Base-by-base conservation (phyloP, 1,140 invertebrate species). In the Proales similis region DNA sequence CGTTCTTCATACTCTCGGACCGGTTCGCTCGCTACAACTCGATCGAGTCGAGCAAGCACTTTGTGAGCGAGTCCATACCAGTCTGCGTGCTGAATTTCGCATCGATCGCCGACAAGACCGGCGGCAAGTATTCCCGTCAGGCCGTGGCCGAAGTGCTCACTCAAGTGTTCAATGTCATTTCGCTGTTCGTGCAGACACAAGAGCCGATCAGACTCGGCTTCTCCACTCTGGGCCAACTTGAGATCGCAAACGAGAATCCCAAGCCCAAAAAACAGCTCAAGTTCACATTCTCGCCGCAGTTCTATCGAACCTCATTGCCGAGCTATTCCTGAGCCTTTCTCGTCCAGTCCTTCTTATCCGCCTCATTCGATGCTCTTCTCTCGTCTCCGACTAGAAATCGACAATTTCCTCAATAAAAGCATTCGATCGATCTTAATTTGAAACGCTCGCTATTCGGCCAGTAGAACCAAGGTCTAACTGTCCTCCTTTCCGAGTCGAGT, bases 1-100 rank as follows among this genome's bases (percentile, higher is more conserved):
- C 51, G 32, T 57, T 57, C 32, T 57, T 57, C 45, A 19, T 57
- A 27, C 29, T 57, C 17, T 42, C 36, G 26, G 51, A 57, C 24
- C 39, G 45, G 45, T 57, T 57, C 22, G 51, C 51, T 43, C 51
- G 45, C 12, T 7, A 17, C 9, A 36, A 57, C 19, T 57, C 19
- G 22, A 19, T 57, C 4, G 51, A 42, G 6, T 57, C 20, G 27
- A 42, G 45, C 39, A 57, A 57, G 45, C 36, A 57, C 7, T 20
- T 29, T 14, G 22, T 39, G n/a, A 57, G 45, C 24, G 20, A 26
- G 30, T 24, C 51, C 17, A 57, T 57, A n/a, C 51, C 51, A 17
- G 51, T 57, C 26, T 42, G 45, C 20, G 30, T 24, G 45, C 29
- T 57, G 9, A 57, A 57, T 36, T 57, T 42, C 45, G 36, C 36